A percentile compares a stretch with the other conserved stretches of the same genome.
phyloP scores from a whole-genome alignment of 2,113 vertebrate species.

The Planiliza haematocheilus region DNA sequence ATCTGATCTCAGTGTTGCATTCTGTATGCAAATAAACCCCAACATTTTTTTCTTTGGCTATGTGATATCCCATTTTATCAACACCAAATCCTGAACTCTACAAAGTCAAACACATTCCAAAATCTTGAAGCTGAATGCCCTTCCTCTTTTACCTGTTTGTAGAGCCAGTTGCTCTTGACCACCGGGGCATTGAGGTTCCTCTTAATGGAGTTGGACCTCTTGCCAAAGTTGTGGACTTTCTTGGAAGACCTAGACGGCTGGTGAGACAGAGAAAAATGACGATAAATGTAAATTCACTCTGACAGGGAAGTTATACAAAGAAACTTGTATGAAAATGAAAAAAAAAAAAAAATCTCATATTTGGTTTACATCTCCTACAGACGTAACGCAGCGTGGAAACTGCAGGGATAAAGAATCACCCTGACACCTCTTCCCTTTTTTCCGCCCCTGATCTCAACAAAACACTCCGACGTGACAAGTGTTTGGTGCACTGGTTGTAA shows the following conservation, averaged over 20 bases:
- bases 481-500: not conserved
- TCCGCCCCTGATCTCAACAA: not conserved
- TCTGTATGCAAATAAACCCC: too few species aligned
- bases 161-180: constrained; percentile 92
- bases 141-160: constrained; percentile 92
- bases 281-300: not conserved
- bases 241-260: constrained; percentile 95
- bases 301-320: too few species aligned
- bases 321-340: too few species aligned
- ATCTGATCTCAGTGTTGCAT: too few species aligned
- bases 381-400: not conserved
- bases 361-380: not conserved
- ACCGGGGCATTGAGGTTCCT: constrained; percentile 93
- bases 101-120: not conserved
- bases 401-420: not conserved
- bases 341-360: too few species aligned
- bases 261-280: not conserved
- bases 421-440: too few species aligned
- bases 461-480: not conserved
- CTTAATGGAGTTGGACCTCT: constrained; percentile 98
- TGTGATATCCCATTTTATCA: too few species aligned
- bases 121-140: not conserved
- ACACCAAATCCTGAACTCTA: too few species aligned
- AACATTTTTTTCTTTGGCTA: too few species aligned
- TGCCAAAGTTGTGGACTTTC: constrained; percentile 98